A percentile compares a stretch with the other conserved stretches of the same genome.
Evolutionary conservation across 2,113 vertebrate genomes (phyloP).

Genomic region (Uropsilus gracilis): DNA sequence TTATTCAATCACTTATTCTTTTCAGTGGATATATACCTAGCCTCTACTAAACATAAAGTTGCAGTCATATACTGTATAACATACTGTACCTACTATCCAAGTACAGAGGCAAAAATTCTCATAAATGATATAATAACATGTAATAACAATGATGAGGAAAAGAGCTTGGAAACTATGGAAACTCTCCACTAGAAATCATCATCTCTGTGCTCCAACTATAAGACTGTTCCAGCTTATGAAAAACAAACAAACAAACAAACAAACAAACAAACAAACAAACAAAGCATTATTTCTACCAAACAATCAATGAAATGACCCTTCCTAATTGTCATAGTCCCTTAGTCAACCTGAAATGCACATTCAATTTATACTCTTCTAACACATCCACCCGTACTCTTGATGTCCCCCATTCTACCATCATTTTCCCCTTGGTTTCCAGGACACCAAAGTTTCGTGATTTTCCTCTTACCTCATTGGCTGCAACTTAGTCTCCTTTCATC

Average conservation of each 20-base stretch:
- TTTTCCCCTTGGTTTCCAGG: neutral
- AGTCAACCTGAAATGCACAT: neutral
- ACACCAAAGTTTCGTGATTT: too few relatives aligned
- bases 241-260: neutral
- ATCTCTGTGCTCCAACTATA: neutral
- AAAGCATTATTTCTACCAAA: neutral
- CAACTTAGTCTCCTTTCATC: neutral
- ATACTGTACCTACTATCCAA: neutral
- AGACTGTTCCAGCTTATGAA: too few relatives aligned
- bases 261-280: too few relatives aligned
- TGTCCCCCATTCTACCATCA: neutral
- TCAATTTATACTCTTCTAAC: neutral
- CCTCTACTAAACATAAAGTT: neutral
- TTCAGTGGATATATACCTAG: neutral
- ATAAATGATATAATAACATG: neutral
- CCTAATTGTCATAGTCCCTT: neutral
- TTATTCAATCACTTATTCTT: constrained; percentile 11
- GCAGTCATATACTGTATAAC: neutral
- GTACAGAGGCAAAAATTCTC: neutral
- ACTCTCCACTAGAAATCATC: neutral
- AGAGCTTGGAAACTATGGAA: neutral
- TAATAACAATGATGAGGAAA: neutral
- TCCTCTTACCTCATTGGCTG: neutral
- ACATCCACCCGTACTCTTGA: neutral
- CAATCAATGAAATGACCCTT: neutral